Evolutionary conservation across 2,888 invertebrate genomes (phyloP).

Genomic region (Parnassius glacialis): DNA sequence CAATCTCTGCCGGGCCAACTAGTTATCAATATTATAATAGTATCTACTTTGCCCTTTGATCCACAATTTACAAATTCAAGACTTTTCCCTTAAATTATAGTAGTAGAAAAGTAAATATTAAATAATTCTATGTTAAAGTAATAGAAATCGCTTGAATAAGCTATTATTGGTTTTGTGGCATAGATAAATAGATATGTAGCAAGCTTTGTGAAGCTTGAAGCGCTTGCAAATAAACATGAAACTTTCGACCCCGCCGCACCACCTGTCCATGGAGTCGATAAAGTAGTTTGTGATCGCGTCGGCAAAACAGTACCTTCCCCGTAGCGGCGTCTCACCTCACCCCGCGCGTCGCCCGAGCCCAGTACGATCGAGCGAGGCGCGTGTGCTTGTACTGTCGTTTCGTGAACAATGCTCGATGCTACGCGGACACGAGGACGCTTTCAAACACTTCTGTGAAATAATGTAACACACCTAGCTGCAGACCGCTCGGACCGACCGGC

Average conservation of each 20-base stretch:
- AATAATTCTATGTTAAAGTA: too few relatives aligned
- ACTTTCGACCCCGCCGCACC: conserved; percentile 53
- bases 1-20: too few relatives aligned
- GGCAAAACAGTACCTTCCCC: conserved; percentile 50
- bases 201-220: conserved; percentile 1
- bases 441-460: conserved; percentile 74
- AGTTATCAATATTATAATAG: too few relatives aligned
- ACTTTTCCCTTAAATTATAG: too few relatives aligned
- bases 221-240: conserved; percentile 18
- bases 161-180: background rate
- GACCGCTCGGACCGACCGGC: conserved; percentile 78
- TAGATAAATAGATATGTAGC: too few relatives aligned
- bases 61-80: too few relatives aligned
- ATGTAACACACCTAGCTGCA: conserved; percentile 76
- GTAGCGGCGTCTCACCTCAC: conserved; percentile 45
- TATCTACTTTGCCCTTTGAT: too few relatives aligned
- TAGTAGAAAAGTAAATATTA: too few relatives aligned
- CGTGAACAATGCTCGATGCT: conserved; percentile 60
- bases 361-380: conserved; percentile 77
- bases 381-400: conserved; percentile 53
- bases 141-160: background rate
- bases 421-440: conserved; percentile 63
- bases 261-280: conserved; percentile 63
- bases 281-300: conserved; percentile 38
- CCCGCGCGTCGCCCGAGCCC: conserved; percentile 45